Evolutionary conservation across 2,888 invertebrate genomes (phyloP).

Genomic region (Nymphalis urticae): DNA sequence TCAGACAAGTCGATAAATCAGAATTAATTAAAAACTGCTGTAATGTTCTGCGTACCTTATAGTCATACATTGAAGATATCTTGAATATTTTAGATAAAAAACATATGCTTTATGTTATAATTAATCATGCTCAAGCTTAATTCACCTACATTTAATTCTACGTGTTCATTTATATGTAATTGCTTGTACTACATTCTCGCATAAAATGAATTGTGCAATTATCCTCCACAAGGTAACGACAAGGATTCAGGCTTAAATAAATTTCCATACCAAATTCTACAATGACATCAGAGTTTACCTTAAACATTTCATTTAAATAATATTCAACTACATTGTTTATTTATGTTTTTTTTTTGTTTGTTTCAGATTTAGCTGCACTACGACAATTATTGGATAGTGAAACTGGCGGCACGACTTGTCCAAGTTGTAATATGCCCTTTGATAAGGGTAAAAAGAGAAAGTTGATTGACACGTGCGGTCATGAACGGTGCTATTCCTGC

Average conservation of each 20-base stretch:
- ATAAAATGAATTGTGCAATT: constrained; percentile 39
- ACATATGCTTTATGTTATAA: constrained; percentile 26
- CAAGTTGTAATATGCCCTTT: constrained; percentile 95
- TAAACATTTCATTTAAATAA: constrained; percentile 11
- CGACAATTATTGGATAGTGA: constrained; percentile 90
- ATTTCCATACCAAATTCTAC: constrained; percentile 30
- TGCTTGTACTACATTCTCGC: constrained; percentile 38
- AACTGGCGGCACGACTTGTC: constrained; percentile 86
- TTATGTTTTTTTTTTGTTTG: constrained; percentile 58
- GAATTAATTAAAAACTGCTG: constrained; percentile 37
- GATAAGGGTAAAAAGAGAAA: constrained; percentile 98
- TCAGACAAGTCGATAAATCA: constrained; percentile 38
- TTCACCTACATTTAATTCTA: constrained; percentile 35
- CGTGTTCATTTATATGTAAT: constrained; percentile 39
- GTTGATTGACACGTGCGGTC: constrained; percentile 96
- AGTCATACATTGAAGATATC: constrained; percentile 5
- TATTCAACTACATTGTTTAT: constrained; percentile 19
- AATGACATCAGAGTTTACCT: constrained; percentile 16
- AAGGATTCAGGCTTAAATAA: constrained; percentile 32
- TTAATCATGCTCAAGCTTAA: constrained; percentile 31
- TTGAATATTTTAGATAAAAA: constrained; percentile 29
- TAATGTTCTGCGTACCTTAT: neutral
- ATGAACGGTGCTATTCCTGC: constrained; percentile 97
- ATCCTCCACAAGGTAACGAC: constrained; percentile 31
- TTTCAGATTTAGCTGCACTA: constrained; percentile 92